Conservation (phyloP, 2,888 invertebrate species). For the Philaethria dido region DNA sequence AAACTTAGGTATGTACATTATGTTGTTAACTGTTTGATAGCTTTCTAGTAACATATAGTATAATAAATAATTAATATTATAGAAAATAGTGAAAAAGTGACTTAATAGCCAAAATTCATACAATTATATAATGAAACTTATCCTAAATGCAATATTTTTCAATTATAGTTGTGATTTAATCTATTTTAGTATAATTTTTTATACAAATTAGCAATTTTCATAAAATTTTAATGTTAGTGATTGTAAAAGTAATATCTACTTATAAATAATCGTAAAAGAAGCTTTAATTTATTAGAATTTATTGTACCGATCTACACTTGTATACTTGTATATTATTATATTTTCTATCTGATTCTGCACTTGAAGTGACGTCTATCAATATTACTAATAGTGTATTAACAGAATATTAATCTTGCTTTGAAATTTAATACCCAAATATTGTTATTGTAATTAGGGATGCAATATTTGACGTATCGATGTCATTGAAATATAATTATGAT, state of each 20-base stretch:
- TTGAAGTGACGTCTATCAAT: constrained; percentile 2
- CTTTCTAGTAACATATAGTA: neutral
- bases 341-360: neutral
- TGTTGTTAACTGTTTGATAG: neutral
- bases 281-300: no score
- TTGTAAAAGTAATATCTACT: no score
- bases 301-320: neutral
- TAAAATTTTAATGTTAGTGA: no score
- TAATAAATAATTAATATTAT: neutral
- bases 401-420: constrained; percentile 1
- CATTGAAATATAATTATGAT: neutral
- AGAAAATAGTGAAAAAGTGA: neutral
- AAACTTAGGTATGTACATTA: constrained; percentile 5
- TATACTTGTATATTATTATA: no score
- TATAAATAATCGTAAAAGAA: no score
- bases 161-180: no score
- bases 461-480: neutral
- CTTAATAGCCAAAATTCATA: neutral
- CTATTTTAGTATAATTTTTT: no score
- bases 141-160: no score
- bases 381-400: constrained; percentile 5
- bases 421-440: constrained; percentile 15
- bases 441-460: neutral
- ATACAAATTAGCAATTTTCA: no score
- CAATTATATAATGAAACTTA: no score